Conservation (phyloP, 2,113 vertebrate genomes). For the Thymallus thymallus region DNA sequence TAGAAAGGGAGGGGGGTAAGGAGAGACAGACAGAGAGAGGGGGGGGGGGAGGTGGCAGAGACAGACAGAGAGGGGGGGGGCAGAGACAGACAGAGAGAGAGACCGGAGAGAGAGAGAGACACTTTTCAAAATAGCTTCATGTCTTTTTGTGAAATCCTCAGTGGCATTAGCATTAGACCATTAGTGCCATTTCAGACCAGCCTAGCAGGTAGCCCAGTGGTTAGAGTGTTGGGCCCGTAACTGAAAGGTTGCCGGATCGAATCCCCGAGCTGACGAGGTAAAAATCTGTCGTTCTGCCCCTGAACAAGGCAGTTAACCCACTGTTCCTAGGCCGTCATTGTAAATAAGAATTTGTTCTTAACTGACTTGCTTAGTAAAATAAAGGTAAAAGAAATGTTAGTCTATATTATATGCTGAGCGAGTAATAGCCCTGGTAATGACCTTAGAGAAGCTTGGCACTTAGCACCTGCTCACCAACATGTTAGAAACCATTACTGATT, state of each 20-base stretch:
- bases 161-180: conserved; percentile 4
- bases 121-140: neutral
- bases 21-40: neutral
- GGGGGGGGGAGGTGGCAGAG: no score
- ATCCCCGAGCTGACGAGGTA: no score
- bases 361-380: no score
- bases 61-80: neutral
- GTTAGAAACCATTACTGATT: conserved; percentile 47
- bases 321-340: no score
- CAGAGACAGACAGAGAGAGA: no score
- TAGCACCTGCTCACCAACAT: conserved; percentile 55
- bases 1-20: neutral
- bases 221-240: no score
- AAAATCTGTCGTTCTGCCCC: no score
- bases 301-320: no score
- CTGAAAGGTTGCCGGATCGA: no score
- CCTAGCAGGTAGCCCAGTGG: no score
- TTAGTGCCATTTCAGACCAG: conserved; percentile 24
- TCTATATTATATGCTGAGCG: conserved; percentile 47
- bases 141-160: neutral
- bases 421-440: conserved; percentile 52
- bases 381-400: conserved; percentile 28
- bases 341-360: no score
- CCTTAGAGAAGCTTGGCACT: conserved; percentile 49
- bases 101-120: neutral